Evolutionary conservation across 2,888 invertebrate species (phyloP).

Genomic region (Chymomyza fuscimana): DNA sequence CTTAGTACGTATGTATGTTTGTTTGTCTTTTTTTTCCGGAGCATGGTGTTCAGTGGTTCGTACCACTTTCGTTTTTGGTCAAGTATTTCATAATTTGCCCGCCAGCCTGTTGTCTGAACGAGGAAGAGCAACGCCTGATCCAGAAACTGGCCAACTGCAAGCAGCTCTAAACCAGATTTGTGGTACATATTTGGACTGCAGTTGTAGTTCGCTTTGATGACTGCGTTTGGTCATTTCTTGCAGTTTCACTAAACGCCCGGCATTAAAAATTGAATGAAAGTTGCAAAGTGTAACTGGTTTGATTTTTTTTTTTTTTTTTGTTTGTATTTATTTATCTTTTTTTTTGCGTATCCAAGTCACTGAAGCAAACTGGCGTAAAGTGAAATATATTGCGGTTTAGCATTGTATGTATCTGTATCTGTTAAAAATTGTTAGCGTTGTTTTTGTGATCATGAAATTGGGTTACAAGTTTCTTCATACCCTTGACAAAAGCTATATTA

Average conservation of each 20-base stretch:
- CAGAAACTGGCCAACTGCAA: background rate
- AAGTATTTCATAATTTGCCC: constrained; percentile 59
- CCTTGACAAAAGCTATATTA: background rate
- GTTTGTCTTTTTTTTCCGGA: background rate
- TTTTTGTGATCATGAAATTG: constrained; percentile 51
- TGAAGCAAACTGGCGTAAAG: constrained; percentile 52
- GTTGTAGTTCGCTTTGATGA: background rate
- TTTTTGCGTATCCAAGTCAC: constrained; percentile 46
- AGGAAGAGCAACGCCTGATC: constrained; percentile 49
- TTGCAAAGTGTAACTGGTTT: constrained; percentile 60
- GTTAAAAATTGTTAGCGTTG: background rate
- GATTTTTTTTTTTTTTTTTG: background rate
- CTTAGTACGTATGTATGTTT: background rate
- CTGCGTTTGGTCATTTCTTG: constrained; percentile 53
- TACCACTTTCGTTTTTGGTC: constrained; percentile 40
- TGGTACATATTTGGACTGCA: constrained; percentile 17
- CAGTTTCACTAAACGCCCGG: constrained; percentile 48
- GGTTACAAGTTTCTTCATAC: constrained; percentile 37
- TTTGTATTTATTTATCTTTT: constrained; percentile 8
- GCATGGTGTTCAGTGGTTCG: constrained; percentile 22
- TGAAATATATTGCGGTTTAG: constrained; percentile 44
- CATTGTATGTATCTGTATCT: background rate
- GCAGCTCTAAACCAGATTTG: constrained; percentile 58
- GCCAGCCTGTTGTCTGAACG: constrained; percentile 36
- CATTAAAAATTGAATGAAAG: constrained; percentile 59